These are phyloP conservation scores for Phyllopteryx taeniolatus DNA, from an alignment of 2,113 vertebrate genomes.

Conservation along the genomic window DNA sequence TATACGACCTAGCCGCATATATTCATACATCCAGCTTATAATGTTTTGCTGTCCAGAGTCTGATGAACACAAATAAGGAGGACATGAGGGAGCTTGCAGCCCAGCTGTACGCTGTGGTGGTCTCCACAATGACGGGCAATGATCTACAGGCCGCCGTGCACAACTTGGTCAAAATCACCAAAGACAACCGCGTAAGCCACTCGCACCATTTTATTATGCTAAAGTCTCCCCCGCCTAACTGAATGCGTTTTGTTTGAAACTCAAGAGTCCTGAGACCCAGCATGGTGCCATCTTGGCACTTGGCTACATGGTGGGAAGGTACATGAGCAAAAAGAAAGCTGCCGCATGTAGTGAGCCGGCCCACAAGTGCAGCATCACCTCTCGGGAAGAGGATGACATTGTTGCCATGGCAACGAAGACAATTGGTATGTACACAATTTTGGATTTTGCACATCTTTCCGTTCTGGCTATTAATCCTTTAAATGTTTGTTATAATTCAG, in stretches of 20 bases:
- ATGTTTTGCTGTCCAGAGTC: conserved; percentile 71
- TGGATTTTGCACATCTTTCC: neutral
- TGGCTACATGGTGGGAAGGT: conserved; percentile 91
- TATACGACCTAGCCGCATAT: neutral
- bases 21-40: neutral
- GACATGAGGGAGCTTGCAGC: conserved; percentile 96
- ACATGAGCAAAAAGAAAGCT: conserved; percentile 81
- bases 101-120: conserved; percentile 90
- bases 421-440: conserved; percentile 75
- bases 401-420: conserved; percentile 85
- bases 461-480: neutral
- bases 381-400: conserved; percentile 80
- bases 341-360: conserved; percentile 49
- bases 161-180: conserved; percentile 89
- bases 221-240: neutral
- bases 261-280: conserved; percentile 87
- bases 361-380: conserved; percentile 59
- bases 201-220: neutral
- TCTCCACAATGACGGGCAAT: conserved; percentile 88
- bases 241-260: conserved; percentile 17
- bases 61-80: conserved; percentile 97
- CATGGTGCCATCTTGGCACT: conserved; percentile 93
- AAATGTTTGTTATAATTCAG: conserved; percentile 57
- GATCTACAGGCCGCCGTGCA: conserved; percentile 84
- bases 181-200: conserved; percentile 85